Evolutionary conservation across 2,797 vertebrate genomes (phyloP), one percentile per base, ranked within the genome.

Genomic region (Cyclopterus lumpus): DNA sequence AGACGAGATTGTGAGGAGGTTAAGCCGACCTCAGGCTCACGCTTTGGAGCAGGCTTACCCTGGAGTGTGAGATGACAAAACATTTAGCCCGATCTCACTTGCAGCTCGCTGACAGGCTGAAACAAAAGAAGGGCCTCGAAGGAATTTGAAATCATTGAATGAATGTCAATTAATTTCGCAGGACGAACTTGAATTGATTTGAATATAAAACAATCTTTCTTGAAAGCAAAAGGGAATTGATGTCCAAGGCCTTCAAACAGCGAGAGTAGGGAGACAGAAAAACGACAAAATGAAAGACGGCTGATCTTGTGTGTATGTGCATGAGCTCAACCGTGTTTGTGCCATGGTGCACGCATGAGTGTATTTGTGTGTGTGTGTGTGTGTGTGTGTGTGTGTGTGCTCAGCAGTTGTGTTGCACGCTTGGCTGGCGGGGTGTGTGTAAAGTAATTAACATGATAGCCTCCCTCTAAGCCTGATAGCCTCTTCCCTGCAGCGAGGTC

Each of bases 171-270:
- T 93, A 94, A 93, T 94, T 93, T 93, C 90, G 87, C 88, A 86
- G 91, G 89, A 90, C 71, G 71, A 87, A 88, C 87, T 91, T 90
- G 93, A 94, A 94, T 94, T 93, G 92, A 94, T 94, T 94, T 92
- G 91, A 94, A 94, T 94, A 94, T 94, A 93, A 93, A 94, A 93
- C 92, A 92, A 94, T 92, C 92, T 92, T 92, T 93, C 89, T 92
- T 86, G 91, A 93, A 92, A 91, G 92, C 93, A 93, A 86, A 92
- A 75, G 92, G 93, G 93, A 94, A 94, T 94, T 93, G 92, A 94
- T 88, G 92, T 94, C 92, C 88, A 89, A 92, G 91, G 91, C 89
- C 91, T 94, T 94, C 92, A 92, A 92, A 94, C 83, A 80, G 81
- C 57, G 20, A 71, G 83, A 90, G 76, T 46, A 71, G 86, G 75